phyloP scores from a whole-genome alignment of 2,113 vertebrate genomes.

The Chloropsis hardwickii region DNA sequence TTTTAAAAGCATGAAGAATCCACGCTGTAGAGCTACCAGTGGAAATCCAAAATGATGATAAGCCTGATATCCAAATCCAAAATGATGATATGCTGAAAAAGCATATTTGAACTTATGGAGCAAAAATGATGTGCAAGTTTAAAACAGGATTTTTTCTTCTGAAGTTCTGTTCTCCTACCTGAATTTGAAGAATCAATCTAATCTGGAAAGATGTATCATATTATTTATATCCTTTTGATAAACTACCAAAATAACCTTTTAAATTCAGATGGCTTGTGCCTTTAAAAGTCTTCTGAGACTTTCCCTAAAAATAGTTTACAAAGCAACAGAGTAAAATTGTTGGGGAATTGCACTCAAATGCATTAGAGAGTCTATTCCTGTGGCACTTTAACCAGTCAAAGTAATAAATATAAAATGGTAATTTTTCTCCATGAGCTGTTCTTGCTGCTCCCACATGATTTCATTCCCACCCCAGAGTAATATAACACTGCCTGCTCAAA shows the following conservation, averaged over 20 bases:
- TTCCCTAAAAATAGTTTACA: constrained; percentile 71
- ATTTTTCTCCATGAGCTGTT: constrained; percentile 69
- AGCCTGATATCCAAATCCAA: neutral
- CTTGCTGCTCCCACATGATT: constrained; percentile 58
- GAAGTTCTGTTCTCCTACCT: neutral
- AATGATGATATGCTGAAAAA: neutral
- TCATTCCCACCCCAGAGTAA: constrained; percentile 54
- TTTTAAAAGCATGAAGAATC: neutral
- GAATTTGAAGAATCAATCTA: constrained; percentile 17
- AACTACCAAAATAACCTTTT: constrained; percentile 54
- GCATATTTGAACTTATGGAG: neutral
- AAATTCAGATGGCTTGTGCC: constrained; percentile 41
- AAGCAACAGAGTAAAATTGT: constrained; percentile 58
- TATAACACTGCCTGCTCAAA: constrained; percentile 46
- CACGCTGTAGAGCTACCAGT: neutral
- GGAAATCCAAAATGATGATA: neutral
- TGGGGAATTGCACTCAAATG: constrained; percentile 65
- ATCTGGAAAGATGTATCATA: constrained; percentile 15
- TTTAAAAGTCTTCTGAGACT: constrained; percentile 58
- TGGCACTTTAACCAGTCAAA: constrained; percentile 67
- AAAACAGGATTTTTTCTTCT: neutral
- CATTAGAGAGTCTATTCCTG: constrained; percentile 71
- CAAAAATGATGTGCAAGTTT: neutral
- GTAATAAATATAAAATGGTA: constrained; percentile 76
- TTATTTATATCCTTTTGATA: constrained; percentile 61